Base-by-base conservation (phyloP, 2,113 vertebrate genomes). In the Entelurus aequoreus region DNA sequence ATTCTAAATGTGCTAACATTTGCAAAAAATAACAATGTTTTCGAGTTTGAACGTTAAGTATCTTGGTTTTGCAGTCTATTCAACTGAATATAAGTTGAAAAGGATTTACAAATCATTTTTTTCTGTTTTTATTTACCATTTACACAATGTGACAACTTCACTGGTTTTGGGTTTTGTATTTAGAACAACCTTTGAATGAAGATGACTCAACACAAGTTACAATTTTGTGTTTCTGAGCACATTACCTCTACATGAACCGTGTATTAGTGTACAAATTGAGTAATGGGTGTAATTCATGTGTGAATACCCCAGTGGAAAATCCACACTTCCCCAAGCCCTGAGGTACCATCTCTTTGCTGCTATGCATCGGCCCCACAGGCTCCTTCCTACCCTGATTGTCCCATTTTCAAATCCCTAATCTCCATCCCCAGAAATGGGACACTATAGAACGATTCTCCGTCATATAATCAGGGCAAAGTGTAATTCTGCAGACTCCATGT, bases 401-500 rank as follows among this genome's bases (percentile, higher is more conserved):
- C 58, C 66, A 74, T 80, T 69, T 74, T 71, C 59, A 82, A 82
- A 84, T 79, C 68, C 68, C 1, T 79, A 76, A 79, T 80, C 74
- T 65, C 63, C 51, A n/a, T 60, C 64, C 70, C 74, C 71, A 75
- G 68, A 84, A 73, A 66, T 75, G 63, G 78, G 66, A 75, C 81
- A 80, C 70, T 82, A 74, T 42, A 60, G 60, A 40, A 13, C 47
- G 72, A 63, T 69, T 63, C 68, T 75, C 49, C 51, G 21, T 68
- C 28, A 54, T 61, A 73, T 72, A 78, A 83, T 80, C 75, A 83
- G 72, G 66, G 58, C 47, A 19, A 58, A 62, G 48, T 50, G 28
- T 75, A 77, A 80, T 77, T 53, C 28, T 68, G 38, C 38, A 61
- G 68, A 5, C 59, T 69, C 48, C 46, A 14, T 44, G 57, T 65